These are phyloP conservation scores for Xestobium rufovillosum DNA, from an alignment of 2,888 invertebrate genomes.

Conservation along the genomic window DNA sequence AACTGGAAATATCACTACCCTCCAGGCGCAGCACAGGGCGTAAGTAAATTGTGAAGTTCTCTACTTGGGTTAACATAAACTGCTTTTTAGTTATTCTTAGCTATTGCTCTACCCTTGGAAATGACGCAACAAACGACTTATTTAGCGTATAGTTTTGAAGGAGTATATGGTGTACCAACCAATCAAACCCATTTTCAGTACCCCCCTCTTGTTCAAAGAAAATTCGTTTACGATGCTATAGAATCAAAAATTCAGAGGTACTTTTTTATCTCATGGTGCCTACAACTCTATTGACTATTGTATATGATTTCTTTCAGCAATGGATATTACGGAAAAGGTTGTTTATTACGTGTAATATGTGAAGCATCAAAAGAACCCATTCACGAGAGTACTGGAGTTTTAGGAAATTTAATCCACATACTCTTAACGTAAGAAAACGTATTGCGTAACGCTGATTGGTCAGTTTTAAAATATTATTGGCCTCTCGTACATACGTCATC, in stretches of 20 bases:
- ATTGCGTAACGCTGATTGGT: no score
- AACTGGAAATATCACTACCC: constrained; percentile 14
- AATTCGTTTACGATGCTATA: constrained; percentile 21
- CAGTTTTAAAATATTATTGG: no score
- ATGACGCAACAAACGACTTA: constrained; percentile 59
- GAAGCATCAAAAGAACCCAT: constrained; percentile 49
- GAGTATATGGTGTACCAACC: constrained; percentile 53
- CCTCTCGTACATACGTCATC: no score
- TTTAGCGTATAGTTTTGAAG: constrained; percentile 65
- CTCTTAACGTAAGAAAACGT: constrained; percentile 30
- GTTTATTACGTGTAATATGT: constrained; percentile 66
- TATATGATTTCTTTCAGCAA: constrained; percentile 44
- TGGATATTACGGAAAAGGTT: constrained; percentile 57
- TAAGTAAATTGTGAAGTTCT: no score
- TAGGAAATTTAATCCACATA: constrained; percentile 33
- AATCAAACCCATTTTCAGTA: constrained; percentile 41
- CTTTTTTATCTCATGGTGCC: constrained; percentile 1
- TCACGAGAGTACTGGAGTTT: constrained; percentile 26
- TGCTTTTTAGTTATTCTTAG: constrained; percentile 53
- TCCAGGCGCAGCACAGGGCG: constrained; percentile 11
- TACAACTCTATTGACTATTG: background rate
- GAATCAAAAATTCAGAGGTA: constrained; percentile 23
- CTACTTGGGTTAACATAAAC: constrained; percentile 1
- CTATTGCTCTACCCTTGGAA: constrained; percentile 61
- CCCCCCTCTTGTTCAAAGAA: constrained; percentile 22